These are phyloP conservation scores for Thera britannica DNA, from an alignment of 2,888 invertebrate genomes.

Conservation along the genomic window DNA sequence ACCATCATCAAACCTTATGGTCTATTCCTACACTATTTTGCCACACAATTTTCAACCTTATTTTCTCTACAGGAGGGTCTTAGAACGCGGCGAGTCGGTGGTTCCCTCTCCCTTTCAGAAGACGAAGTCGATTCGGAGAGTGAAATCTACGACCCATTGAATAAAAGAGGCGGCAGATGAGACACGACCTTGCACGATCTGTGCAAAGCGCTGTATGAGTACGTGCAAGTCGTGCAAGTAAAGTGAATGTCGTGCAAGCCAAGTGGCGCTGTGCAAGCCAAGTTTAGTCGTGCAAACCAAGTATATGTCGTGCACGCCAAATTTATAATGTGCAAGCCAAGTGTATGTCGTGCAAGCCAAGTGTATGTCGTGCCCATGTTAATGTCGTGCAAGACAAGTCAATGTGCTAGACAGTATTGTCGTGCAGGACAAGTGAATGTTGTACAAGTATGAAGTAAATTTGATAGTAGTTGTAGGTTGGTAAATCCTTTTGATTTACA, in stretches of 20 bases:
- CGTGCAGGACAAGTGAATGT: neutral
- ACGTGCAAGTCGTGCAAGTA: slow-evolving; percentile 48
- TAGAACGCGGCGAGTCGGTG: slow-evolving; percentile 88
- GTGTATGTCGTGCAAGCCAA: neutral
- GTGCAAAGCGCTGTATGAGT: slow-evolving; percentile 77
- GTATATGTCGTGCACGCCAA: slow-evolving; percentile 4
- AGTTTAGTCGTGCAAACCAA: neutral
- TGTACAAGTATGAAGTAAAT: neutral
- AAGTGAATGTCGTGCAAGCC: slow-evolving; percentile 25
- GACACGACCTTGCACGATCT: slow-evolving; percentile 76
- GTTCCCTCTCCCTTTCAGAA: slow-evolving; percentile 92
- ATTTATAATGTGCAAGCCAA: neutral
- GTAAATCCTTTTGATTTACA: no score
- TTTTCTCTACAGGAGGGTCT: slow-evolving; percentile 76
- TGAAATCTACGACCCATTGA: slow-evolving; percentile 76
- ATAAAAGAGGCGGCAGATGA: slow-evolving; percentile 78
- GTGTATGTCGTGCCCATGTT: neutral
- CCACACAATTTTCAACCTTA: slow-evolving; percentile 33
- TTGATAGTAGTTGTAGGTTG: no score
- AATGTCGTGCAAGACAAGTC: neutral
- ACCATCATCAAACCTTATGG: neutral
- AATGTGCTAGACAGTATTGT: neutral
- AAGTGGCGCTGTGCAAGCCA: slow-evolving; percentile 2
- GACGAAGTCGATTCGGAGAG: slow-evolving; percentile 91
- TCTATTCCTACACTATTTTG: neutral